Conservation (phyloP, 2,797 vertebrate genomes). For the Pangasius djambal region DNA sequence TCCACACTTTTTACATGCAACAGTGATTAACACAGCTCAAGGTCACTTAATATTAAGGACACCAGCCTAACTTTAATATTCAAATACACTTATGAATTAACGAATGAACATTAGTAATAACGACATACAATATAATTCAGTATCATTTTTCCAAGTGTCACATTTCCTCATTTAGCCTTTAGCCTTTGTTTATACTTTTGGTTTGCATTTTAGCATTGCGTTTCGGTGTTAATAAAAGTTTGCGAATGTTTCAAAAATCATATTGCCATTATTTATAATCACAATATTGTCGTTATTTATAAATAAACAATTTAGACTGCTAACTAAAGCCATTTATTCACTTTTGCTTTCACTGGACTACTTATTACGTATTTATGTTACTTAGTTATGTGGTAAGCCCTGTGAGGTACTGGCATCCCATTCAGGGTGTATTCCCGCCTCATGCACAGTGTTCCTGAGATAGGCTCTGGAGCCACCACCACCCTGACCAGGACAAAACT, state of each 20-base stretch:
- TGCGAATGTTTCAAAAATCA: too few species aligned
- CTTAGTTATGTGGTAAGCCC: background rate
- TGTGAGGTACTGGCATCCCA: background rate
- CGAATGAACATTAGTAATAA: background rate
- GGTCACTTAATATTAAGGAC: background rate
- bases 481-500: background rate
- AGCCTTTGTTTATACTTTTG: background rate
- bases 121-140: background rate
- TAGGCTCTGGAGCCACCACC: background rate
- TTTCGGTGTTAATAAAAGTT: background rate
- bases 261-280: too few species aligned
- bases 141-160: background rate
- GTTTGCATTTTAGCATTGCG: background rate
- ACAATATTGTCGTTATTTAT: too few species aligned
- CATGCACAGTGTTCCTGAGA: background rate
- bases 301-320: too few species aligned
- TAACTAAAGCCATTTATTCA: background rate
- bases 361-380: background rate
- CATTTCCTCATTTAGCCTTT: background rate
- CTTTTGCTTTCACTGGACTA: background rate
- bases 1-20: background rate
- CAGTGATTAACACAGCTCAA: background rate
- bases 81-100: background rate
- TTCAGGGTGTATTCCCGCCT: background rate
- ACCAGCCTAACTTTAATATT: background rate